Evolutionary conservation across 1,140 invertebrate genomes (phyloP).

Genomic region (Mactra quadrangularis): DNA sequence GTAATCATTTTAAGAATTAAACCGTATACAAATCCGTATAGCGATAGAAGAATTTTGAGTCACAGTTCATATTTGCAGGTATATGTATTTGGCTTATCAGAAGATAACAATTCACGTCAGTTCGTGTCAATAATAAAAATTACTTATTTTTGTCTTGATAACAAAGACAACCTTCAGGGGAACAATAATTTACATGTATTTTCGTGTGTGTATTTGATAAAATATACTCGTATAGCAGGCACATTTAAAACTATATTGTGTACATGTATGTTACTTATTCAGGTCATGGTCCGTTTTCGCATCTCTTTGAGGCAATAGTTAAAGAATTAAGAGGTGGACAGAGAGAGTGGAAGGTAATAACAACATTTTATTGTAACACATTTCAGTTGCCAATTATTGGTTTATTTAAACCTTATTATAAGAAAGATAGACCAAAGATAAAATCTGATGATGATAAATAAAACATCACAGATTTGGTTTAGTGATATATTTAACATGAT

Average conservation of each 20-base stretch:
- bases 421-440: background rate
- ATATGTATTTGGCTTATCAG: no score
- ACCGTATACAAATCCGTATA: background rate
- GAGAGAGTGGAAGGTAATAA: conserved; percentile 12
- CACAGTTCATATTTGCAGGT: background rate
- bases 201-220: no score
- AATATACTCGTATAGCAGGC: no score
- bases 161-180: no score
- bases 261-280: no score
- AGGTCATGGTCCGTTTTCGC: conserved; percentile 71
- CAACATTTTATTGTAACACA: background rate
- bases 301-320: conserved; percentile 63
- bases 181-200: no score
- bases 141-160: no score
- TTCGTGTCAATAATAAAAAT: no score
- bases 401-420: background rate
- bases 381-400: background rate
- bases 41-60: background rate
- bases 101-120: no score
- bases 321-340: background rate
- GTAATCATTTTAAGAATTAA: background rate
- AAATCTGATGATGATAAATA: background rate
- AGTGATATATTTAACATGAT: no score
- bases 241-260: no score
- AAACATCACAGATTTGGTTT: no score